Evolutionary conservation across 2,797 vertebrate genomes (phyloP), one percentile per base, ranked within the genome.

Genomic region (Oreochromis grahami): DNA sequence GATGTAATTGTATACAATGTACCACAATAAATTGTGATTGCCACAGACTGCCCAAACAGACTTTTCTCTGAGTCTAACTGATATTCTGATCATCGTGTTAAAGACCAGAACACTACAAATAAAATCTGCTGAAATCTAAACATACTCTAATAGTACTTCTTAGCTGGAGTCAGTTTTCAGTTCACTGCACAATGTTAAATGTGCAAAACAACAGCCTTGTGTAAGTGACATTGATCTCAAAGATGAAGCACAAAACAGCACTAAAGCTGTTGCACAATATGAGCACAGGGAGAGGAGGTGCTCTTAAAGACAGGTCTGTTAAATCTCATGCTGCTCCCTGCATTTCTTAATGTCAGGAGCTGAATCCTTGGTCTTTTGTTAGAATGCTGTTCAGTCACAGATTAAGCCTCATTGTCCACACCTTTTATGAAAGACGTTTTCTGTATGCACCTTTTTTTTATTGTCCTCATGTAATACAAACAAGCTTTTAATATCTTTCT

Each of bases 281-380:
- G 41, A 45, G 80, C 53, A 36, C 60, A 58, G 41, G 72, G 72
- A 79, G 79, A 53, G 52, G 77, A 32, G 48, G 38, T 58, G 56
- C 52, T 43, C 60, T 91, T 82, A 92, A 92, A 91, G 74, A 50
- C 21, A 34, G 41, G 78, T 93, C 85, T 82, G 80, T 88, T 89
- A 32, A 74, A 82, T 76, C n/a, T 50, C 9, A 6, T 32, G 53
- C 36, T 58, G 6, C 77, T 38, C 15, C 76, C 14, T 52, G 3
- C 51, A 52, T 78, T 78, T 91, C 80, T 76, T 78, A 88, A 77
- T 17, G 3, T 19, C 82, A 78, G 84, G 38, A 80, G 6, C 85
- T 58, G 65, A 87, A 53, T 58, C 26, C 19, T 17, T 24, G 80
- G 32, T 77, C 56, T 53, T 55, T 48, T 52, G 19, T 41, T 13